These are phyloP conservation scores for Bombus affinis DNA, from an alignment of 1,140 invertebrate species.

Conservation along the genomic window DNA sequence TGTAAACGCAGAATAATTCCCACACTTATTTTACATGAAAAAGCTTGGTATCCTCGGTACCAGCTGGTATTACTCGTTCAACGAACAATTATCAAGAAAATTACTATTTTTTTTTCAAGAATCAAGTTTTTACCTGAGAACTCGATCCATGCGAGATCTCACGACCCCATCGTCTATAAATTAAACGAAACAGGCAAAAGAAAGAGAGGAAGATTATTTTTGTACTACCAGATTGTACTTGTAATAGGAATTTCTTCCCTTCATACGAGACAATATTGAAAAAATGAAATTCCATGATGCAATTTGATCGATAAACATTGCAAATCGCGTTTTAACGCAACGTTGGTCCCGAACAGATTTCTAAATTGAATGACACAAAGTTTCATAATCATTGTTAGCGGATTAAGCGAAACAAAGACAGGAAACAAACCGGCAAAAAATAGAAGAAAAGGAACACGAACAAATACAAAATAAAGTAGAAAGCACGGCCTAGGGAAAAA, in stretches of 20 bases:
- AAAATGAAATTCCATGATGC: too few species aligned
- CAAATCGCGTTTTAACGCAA: too few species aligned
- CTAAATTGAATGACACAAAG: too few species aligned
- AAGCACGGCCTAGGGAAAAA: neutral
- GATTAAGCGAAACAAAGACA: neutral
- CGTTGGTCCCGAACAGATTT: too few species aligned
- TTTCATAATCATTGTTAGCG: neutral
- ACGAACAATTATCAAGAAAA: conserved; percentile 19
- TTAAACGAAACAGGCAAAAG: neutral
- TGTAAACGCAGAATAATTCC: conserved; percentile 10
- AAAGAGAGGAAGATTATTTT: neutral
- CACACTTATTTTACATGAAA: conserved; percentile 21
- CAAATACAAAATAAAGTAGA: neutral
- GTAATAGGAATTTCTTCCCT: too few species aligned
- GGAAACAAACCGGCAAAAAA: neutral
- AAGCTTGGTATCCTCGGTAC: neutral
- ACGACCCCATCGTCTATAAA: neutral
- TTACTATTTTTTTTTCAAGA: neutral
- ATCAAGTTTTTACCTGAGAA: neutral
- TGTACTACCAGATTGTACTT: neutral
- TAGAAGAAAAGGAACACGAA: neutral
- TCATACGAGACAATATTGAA: too few species aligned
- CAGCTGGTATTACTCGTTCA: neutral
- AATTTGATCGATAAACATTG: too few species aligned
- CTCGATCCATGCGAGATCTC: neutral